These are phyloP conservation scores for Phymatocera aterrima DNA, from an alignment of 2,888 invertebrate genomes.

Conservation along the genomic window DNA sequence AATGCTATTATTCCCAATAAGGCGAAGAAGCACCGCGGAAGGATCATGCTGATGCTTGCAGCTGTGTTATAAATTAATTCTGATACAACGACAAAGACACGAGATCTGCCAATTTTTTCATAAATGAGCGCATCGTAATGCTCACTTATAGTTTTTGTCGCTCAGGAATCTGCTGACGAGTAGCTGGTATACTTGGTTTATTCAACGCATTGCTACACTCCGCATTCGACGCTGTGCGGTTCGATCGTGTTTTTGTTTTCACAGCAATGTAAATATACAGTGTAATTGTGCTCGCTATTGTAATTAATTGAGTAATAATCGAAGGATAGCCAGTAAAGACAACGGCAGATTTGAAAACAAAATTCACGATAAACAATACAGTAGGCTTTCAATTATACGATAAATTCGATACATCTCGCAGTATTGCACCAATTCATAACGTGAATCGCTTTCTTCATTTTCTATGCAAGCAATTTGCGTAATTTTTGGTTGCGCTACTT, in stretches of 20 bases:
- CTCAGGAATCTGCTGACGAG: slow-evolving; percentile 54
- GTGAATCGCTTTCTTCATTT: background rate
- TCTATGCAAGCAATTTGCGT: background rate
- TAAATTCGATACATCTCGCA: background rate
- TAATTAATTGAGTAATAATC: background rate
- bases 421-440: background rate
- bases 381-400: background rate
- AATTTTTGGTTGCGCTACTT: too few species aligned
- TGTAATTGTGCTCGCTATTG: background rate
- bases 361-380: background rate
- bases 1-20: slow-evolving; percentile 22
- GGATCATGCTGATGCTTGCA: slow-evolving; percentile 4
- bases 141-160: slow-evolving; percentile 50
- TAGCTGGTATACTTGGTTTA: background rate
- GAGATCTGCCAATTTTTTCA: background rate
- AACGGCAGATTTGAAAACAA: background rate
- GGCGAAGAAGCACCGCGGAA: background rate
- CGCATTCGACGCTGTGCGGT: background rate
- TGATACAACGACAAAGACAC: background rate
- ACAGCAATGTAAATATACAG: background rate
- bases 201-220: slow-evolving; percentile 15
- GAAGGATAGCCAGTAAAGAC: background rate
- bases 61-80: background rate
- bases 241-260: background rate
- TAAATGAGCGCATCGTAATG: slow-evolving; percentile 25